Evolutionary conservation across 2,888 invertebrate genomes (phyloP).

Genomic region (Apotomis capreana): DNA sequence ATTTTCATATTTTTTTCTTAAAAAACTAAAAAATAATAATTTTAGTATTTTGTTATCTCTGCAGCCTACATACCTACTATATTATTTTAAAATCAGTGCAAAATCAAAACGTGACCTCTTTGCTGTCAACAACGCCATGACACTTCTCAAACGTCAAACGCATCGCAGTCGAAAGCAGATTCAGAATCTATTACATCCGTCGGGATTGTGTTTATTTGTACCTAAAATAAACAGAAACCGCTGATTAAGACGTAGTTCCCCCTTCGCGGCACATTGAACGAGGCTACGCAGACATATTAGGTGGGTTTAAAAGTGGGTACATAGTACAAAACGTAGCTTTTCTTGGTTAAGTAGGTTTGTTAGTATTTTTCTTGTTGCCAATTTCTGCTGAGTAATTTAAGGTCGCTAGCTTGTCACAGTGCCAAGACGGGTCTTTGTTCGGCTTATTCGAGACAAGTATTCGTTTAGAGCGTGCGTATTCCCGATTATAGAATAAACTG

Average conservation of each 20-base stretch:
- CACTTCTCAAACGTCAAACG: slow-evolving; percentile 16
- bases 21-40: too few species aligned
- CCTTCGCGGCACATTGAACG: too few species aligned
- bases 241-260: background rate
- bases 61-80: background rate
- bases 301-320: background rate
- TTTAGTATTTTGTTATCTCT: too few species aligned
- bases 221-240: slow-evolving; percentile 9
- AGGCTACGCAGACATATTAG: background rate
- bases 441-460: slow-evolving; percentile 5
- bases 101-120: slow-evolving; percentile 11
- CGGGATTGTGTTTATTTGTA: slow-evolving; percentile 14
- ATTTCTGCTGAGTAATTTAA: slow-evolving; percentile 41
- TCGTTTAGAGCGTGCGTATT: background rate
- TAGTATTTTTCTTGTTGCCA: slow-evolving; percentile 38
- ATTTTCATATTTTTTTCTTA: too few species aligned
- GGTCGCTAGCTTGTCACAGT: slow-evolving; percentile 31
- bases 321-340: slow-evolving; percentile 26
- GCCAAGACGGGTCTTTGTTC: slow-evolving; percentile 31
- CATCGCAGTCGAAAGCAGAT: slow-evolving; percentile 36
- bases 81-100: background rate
- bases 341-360: slow-evolving; percentile 19
- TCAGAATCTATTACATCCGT: slow-evolving; percentile 47
- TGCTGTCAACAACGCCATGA: slow-evolving; percentile 28
- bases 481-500: background rate